Evolutionary conservation across 1,140 invertebrate species (phyloP).

Genomic region (Dendroctonus ponderosae): DNA sequence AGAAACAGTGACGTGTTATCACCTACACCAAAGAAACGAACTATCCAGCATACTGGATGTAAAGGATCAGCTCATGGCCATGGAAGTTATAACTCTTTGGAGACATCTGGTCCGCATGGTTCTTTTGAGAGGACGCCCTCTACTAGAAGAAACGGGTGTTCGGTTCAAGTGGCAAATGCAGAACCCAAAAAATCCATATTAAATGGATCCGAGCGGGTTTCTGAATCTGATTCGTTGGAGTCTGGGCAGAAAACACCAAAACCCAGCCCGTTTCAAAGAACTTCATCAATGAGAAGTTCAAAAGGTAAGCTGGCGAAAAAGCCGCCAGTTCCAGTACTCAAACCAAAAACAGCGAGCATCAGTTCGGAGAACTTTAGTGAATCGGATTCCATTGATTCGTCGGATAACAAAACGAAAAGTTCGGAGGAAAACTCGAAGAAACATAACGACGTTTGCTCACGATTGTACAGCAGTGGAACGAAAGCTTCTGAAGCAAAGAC

Average conservation of each 20-base stretch:
- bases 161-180: not conserved
- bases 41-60: slow-evolving; percentile 65
- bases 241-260: not conserved
- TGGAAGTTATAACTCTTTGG: slow-evolving; percentile 33
- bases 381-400: slow-evolving; percentile 52
- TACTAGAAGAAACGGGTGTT: slow-evolving; percentile 14
- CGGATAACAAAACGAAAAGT: slow-evolving; percentile 34
- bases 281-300: slow-evolving; percentile 29
- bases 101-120: slow-evolving; percentile 17
- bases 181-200: not conserved
- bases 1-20: slow-evolving; percentile 52
- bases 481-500: slow-evolving; percentile 60
- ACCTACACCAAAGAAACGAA: slow-evolving; percentile 55
- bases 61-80: slow-evolving; percentile 66
- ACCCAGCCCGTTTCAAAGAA: slow-evolving; percentile 34
- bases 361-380: slow-evolving; percentile 59
- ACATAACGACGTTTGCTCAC: slow-evolving; percentile 48
- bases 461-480: slow-evolving; percentile 57
- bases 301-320: slow-evolving; percentile 17
- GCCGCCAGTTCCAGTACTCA: slow-evolving; percentile 14
- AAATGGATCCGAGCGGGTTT: slow-evolving; percentile 4
- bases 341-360: slow-evolving; percentile 48
- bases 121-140: slow-evolving; percentile 36
- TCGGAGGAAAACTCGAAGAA: slow-evolving; percentile 40
- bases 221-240: slow-evolving; percentile 13